Conservation (phyloP, 2,797 vertebrate species). For the Vipera latastei region DNA sequence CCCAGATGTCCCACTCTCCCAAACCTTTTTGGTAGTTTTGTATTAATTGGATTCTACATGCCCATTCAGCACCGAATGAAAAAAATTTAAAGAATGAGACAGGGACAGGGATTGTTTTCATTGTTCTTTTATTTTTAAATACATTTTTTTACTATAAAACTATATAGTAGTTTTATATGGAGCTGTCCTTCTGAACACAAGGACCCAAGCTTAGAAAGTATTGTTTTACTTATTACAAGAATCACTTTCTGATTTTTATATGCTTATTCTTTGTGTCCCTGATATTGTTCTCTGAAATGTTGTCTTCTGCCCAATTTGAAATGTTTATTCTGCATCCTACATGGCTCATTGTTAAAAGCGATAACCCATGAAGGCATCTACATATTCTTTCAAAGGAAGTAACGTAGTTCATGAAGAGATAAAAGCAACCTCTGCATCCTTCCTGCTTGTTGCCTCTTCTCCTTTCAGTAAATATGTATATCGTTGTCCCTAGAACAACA, state of each 20-base stretch:
- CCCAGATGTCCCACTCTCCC: background rate
- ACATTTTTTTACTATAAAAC: too few relatives aligned
- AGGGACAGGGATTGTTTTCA: background rate
- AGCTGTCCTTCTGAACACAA: too few relatives aligned
- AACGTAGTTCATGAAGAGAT: conserved; percentile 24
- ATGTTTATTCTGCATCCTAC: background rate
- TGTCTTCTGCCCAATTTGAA: background rate
- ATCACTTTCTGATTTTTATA: background rate
- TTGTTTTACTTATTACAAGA: background rate
- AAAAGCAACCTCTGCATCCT: too few relatives aligned
- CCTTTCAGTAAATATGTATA: conserved; percentile 62
- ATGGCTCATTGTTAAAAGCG: background rate
- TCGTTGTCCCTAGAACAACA: conserved; percentile 65
- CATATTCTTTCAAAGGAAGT: conserved; percentile 7
- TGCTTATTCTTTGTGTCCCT: background rate
- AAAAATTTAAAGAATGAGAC: background rate
- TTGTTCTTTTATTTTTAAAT: too few relatives aligned
- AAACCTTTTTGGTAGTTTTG: background rate
- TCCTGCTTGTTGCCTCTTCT: conserved; percentile 54
- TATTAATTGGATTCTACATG: background rate
- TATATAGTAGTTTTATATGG: too few relatives aligned
- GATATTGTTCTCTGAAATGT: background rate
- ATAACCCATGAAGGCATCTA: conserved; percentile 14
- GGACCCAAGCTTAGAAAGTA: too few relatives aligned
- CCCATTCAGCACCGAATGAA: background rate